Conservation (phyloP, 2,113 vertebrate species). For the Halichoeres trimaculatus region DNA sequence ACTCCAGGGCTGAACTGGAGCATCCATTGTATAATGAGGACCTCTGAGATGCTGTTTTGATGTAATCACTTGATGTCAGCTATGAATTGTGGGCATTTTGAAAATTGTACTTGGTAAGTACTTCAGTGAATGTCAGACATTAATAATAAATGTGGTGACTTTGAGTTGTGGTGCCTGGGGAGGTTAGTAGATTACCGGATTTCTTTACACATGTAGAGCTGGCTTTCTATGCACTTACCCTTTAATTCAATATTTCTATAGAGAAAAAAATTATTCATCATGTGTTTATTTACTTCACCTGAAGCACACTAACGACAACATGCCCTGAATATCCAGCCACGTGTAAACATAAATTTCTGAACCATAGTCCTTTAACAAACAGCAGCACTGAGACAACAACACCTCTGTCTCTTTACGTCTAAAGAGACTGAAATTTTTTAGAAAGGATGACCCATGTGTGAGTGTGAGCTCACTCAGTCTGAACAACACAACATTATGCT, state of each 20-base stretch:
- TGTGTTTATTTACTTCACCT: background rate
- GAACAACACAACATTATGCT: background rate
- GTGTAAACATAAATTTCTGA: constrained; percentile 27
- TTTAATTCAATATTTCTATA: constrained; percentile 3
- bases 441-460: too few relatives aligned
- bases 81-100: constrained; percentile 68
- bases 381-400: background rate
- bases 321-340: constrained; percentile 23
- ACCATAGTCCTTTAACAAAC: constrained; percentile 18
- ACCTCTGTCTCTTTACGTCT: background rate
- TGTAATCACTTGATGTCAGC: constrained; percentile 70
- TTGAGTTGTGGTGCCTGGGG: constrained; percentile 46
- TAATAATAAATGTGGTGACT: constrained; percentile 70
- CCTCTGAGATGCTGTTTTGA: constrained; percentile 77
- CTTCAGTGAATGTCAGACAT: constrained; percentile 69
- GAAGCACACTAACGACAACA: background rate
- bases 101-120: constrained; percentile 62
- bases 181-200: constrained; percentile 41
- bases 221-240: constrained; percentile 12
- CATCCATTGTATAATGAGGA: constrained; percentile 70
- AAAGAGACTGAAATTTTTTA: constrained; percentile 19
- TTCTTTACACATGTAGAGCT: constrained; percentile 7
- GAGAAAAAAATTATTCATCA: background rate
- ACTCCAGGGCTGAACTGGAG: constrained; percentile 52
- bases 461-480: too few relatives aligned